Conservation (phyloP, 2,797 vertebrate genomes). For the Phyllotis vaccarum region DNA sequence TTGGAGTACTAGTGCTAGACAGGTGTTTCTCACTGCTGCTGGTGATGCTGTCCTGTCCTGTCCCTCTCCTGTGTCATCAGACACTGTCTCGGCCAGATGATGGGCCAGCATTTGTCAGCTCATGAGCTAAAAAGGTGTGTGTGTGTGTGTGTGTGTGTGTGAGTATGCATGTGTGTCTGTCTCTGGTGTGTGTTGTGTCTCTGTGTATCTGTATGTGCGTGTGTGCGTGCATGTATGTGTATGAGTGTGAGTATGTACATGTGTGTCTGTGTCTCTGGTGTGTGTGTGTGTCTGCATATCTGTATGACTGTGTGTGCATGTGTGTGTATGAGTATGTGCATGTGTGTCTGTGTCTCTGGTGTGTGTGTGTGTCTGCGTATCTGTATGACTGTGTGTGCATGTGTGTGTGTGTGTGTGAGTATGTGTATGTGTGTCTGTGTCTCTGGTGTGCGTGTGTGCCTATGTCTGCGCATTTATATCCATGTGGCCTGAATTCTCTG, state of each 20-base stretch:
- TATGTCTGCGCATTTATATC: too few species aligned
- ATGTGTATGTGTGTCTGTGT: too few species aligned
- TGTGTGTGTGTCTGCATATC: too few species aligned
- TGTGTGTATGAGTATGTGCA: too few species aligned
- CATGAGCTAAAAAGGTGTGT: background rate
- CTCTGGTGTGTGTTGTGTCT: too few species aligned
- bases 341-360: background rate
- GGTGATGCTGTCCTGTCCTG: background rate
- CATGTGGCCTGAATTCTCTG: background rate
- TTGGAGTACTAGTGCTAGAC: background rate
- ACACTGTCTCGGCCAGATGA: fast-evolving
- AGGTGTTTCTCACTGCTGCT: background rate
- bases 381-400: too few species aligned
- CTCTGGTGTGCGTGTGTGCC: too few species aligned
- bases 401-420: background rate
- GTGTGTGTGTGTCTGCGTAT: background rate
- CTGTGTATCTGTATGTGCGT: too few species aligned
- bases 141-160: background rate
- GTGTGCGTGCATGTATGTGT: too few species aligned
- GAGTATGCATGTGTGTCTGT: background rate
- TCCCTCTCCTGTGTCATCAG: background rate
- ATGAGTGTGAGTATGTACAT: too few species aligned
- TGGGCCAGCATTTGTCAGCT: background rate
- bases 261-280: background rate
- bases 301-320: too few species aligned